Evolutionary conservation across 2,797 vertebrate genomes (phyloP).

Genomic region (Okamejei kenojei): DNA sequence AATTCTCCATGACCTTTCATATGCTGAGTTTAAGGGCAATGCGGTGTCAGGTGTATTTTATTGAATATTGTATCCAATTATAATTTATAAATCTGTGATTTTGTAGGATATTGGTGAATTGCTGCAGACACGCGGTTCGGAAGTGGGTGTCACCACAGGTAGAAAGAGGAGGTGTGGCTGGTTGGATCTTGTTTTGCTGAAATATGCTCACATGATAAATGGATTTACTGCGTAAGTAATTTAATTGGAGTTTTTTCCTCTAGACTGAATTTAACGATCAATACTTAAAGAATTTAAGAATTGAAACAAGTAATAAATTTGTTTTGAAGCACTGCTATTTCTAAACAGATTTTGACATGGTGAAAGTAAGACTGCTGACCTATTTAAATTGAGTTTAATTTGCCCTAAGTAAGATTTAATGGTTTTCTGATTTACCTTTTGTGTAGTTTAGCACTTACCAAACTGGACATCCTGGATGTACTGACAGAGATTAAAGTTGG

Average conservation of each 20-base stretch:
- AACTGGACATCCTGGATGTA: constrained; percentile 91
- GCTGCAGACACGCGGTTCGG: constrained; percentile 81
- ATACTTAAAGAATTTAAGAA: not conserved
- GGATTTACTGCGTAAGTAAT: constrained; percentile 92
- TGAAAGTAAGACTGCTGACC: not conserved
- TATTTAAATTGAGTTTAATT: not conserved
- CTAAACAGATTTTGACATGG: not conserved
- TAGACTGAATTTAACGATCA: not conserved
- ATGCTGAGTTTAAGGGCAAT: not conserved
- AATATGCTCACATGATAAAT: constrained; percentile 97
- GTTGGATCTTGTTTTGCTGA: constrained; percentile 88
- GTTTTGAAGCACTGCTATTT: not conserved
- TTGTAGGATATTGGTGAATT: constrained; percentile 78
- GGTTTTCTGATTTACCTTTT: constrained; percentile 41
- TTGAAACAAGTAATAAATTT: not conserved
- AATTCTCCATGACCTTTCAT: not conserved
- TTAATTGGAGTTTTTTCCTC: not conserved
- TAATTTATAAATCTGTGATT: not conserved
- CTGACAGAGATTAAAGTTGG: constrained; percentile 88
- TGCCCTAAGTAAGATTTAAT: not conserved
- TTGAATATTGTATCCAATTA: not conserved
- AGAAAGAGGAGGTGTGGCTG: constrained; percentile 93
- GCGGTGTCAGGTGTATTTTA: not conserved
- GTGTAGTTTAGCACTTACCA: constrained; percentile 86
- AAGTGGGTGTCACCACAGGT: constrained; percentile 91